Conservation (phyloP, 2,113 vertebrate species). For the Leucosticte australis region DNA sequence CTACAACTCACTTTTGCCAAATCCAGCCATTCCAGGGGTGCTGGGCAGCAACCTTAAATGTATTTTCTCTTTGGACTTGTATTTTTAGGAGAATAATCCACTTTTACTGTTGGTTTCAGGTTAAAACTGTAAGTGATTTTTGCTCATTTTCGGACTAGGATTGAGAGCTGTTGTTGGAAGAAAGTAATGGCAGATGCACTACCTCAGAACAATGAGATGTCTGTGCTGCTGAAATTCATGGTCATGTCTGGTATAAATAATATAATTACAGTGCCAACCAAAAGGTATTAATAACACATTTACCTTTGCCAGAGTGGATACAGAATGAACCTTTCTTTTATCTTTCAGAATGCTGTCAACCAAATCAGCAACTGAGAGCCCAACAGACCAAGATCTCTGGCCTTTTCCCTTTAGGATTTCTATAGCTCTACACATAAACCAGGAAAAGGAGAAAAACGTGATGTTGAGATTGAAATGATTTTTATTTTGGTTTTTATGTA, state of each 20-base stretch:
- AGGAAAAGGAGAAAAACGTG: neutral
- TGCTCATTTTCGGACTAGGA: neutral
- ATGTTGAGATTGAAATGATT: constrained; percentile 6
- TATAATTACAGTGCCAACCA: neutral
- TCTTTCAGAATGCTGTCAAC: constrained; percentile 85
- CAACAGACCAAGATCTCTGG: constrained; percentile 93
- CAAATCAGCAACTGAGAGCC: constrained; percentile 91
- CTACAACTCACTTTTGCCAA: neutral
- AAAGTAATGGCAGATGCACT: neutral
- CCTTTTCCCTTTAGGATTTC: constrained; percentile 86
- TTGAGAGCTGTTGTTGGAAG: neutral
- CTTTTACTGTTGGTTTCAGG: neutral
- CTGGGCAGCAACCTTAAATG: neutral
- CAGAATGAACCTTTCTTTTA: constrained; percentile 86
- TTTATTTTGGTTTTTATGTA: neutral
- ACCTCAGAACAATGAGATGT: neutral
- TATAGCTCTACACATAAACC: constrained; percentile 78
- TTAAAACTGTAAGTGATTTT: neutral
- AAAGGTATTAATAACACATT: neutral
- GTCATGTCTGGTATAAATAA: neutral
- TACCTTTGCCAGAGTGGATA: constrained; percentile 92
- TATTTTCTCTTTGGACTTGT: neutral
- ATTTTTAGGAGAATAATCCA: neutral
- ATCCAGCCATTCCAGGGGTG: neutral
- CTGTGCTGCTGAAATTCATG: neutral